Percentiles rank a stretch among this genome's conserved stretches.
These are phyloP conservation scores for Siniperca obscura DNA, from an alignment of 2,797 vertebrate genomes.

Conservation along the genomic window DNA sequence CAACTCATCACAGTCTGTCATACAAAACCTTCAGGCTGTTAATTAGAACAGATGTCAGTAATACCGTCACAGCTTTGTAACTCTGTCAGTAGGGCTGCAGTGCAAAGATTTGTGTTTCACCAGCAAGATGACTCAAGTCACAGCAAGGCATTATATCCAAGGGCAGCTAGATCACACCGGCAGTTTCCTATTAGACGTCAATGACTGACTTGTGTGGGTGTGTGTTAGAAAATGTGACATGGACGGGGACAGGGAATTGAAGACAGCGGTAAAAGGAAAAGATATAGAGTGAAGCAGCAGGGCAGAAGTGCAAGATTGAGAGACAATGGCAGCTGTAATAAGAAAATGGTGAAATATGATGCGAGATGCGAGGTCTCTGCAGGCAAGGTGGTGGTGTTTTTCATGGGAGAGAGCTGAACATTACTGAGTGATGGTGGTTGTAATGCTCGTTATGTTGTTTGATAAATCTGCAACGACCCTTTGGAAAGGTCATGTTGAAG, in stretches of 20 bases:
- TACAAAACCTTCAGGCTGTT: conserved; percentile 20
- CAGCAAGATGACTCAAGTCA: conserved; percentile 21
- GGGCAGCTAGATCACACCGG: conserved; percentile 23
- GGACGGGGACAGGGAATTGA: conserved; percentile 26
- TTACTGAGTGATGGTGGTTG: conserved; percentile 63
- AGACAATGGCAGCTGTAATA: conserved; percentile 55
- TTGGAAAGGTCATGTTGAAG: conserved; percentile 55
- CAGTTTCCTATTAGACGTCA: conserved; percentile 5
- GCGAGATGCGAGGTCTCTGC: conserved; percentile 40
- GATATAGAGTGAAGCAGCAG: conserved; percentile 37
- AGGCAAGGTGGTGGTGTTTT: conserved; percentile 48
- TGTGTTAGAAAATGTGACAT: conserved; percentile 24
- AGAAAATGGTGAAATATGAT: conserved; percentile 57
- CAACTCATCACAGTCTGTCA: conserved; percentile 4
- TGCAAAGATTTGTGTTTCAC: conserved; percentile 16
- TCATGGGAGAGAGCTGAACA: conserved; percentile 36
- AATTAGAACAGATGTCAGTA: conserved; percentile 38
- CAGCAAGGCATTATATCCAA: conserved; percentile 16
- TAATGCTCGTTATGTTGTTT: conserved; percentile 77
- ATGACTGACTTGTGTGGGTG: conserved; percentile 15
- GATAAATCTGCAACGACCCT: conserved; percentile 72
- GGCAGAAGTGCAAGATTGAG: conserved; percentile 43
- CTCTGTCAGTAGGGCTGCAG: neutral
- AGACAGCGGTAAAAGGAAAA: conserved; percentile 24
- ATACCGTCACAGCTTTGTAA: neutral